Evolutionary conservation across 2,797 vertebrate genomes (phyloP).

Genomic region (Danio kyathit): DNA sequence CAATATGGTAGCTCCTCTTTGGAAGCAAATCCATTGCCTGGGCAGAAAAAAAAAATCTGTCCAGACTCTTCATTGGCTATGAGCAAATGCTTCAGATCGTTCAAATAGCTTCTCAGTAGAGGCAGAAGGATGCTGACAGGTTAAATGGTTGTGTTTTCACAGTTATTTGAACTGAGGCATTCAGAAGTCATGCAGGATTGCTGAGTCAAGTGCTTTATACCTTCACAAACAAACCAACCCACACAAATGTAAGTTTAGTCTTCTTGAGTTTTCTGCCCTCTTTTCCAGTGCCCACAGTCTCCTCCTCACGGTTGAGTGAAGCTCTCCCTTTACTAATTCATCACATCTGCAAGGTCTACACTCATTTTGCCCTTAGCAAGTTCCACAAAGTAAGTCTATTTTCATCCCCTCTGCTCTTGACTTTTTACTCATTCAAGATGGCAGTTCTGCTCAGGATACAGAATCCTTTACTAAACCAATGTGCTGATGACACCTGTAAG

Average conservation of each 20-base stretch:
- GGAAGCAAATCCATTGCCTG: constrained; percentile 21
- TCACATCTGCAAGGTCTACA: neutral
- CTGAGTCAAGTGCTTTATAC: constrained; percentile 46
- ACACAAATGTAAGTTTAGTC: neutral
- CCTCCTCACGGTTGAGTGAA: neutral
- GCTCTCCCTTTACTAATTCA: constrained; percentile 35
- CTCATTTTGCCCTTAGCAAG: neutral
- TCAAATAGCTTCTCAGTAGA: constrained; percentile 19
- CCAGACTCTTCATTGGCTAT: constrained; percentile 38
- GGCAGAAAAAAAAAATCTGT: constrained; percentile 32
- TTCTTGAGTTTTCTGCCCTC: neutral
- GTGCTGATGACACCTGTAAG: neutral
- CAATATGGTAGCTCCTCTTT: constrained; percentile 9
- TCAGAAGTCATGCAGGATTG: constrained; percentile 23
- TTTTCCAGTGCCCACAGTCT: neutral
- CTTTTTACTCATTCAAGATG: neutral
- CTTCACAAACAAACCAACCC: constrained; percentile 26
- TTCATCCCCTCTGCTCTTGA: constrained; percentile 8
- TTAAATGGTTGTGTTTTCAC: constrained; percentile 34
- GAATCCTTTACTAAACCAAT: neutral
- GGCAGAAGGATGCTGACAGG: neutral
- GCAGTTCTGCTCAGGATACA: neutral
- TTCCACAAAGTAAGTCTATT: constrained; percentile 24
- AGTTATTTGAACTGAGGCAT: constrained; percentile 31
- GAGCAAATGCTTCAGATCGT: constrained; percentile 21